Percentiles rank a stretch among this genome's conserved stretches.
Conservation (phyloP, 1,140 invertebrate genomes). For the Pachypeltis micranthus region DNA sequence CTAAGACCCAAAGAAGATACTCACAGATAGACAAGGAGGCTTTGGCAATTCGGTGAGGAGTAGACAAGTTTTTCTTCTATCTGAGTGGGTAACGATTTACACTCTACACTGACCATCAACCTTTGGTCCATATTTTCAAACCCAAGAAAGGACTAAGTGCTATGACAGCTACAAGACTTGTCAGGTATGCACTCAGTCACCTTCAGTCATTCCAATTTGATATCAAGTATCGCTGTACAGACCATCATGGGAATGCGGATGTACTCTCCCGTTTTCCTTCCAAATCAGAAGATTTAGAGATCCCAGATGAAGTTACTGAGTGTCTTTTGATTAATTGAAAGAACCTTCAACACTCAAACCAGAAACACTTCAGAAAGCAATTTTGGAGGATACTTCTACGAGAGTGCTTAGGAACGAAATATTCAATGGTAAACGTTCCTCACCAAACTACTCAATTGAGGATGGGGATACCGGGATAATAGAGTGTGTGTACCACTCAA, state of each 20-base stretch:
- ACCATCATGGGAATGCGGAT: neutral
- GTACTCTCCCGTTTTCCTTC: neutral
- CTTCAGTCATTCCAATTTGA: neutral
- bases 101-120: constrained; percentile 39
- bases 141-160: neutral
- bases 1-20: constrained; percentile 34
- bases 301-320: neutral
- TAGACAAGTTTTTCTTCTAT: constrained; percentile 35
- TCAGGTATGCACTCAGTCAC: neutral
- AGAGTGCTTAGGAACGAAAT: neutral
- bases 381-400: too few species aligned
- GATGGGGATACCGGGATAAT: neutral
- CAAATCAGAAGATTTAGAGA: neutral
- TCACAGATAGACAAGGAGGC: constrained; percentile 41
- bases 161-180: too few species aligned
- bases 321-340: too few species aligned
- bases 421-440: too few species aligned
- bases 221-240: neutral
- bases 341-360: too few species aligned
- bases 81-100: constrained; percentile 36
- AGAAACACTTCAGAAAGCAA: too few species aligned
- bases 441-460: too few species aligned
- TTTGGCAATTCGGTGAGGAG: constrained; percentile 36
- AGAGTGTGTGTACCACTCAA: neutral
- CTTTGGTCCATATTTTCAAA: constrained; percentile 35